A percentile compares a stretch with the other conserved stretches of the same genome.
Evolutionary conservation across 1,140 invertebrate genomes (phyloP).

Genomic region (Pararge aegeria): DNA sequence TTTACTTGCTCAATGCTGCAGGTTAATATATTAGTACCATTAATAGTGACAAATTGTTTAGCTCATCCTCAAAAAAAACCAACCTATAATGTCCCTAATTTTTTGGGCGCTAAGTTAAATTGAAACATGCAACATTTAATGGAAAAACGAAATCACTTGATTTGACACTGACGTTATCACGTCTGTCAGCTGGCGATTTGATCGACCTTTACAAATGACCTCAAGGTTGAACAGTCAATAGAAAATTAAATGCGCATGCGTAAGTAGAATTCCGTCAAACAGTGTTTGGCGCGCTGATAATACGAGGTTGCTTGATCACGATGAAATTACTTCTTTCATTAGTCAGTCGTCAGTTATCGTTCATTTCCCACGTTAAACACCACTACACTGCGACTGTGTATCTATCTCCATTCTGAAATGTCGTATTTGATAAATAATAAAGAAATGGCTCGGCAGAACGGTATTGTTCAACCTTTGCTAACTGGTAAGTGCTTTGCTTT

Average conservation of each 20-base stretch:
- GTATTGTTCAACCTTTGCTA: conserved; percentile 89
- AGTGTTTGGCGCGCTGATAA: conserved; percentile 71
- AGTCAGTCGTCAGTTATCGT: conserved; percentile 58
- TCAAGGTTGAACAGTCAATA: conserved; percentile 53
- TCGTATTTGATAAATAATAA: conserved; percentile 55
- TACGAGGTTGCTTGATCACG: conserved; percentile 49
- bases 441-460: conserved; percentile 83
- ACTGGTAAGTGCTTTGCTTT: conserved; percentile 80
- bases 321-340: conserved; percentile 69
- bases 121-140: too few relatives aligned
- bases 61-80: too few relatives aligned
- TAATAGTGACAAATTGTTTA: too few relatives aligned
- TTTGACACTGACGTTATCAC: too few relatives aligned
- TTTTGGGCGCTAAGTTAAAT: too few relatives aligned
- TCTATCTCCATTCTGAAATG: conserved; percentile 49
- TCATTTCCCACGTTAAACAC: conserved; percentile 51
- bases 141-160: too few relatives aligned
- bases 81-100: too few relatives aligned
- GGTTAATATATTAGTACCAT: too few relatives aligned
- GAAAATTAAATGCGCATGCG: conserved; percentile 60
- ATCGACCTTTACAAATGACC: conserved; percentile 60
- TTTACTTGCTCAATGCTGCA: too few relatives aligned
- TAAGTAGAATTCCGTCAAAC: conserved; percentile 57
- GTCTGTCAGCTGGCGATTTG: too few relatives aligned
- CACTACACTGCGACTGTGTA: conserved; percentile 24